These are phyloP conservation scores for Chionoecetes opilio DNA, from an alignment of 1,140 invertebrate species.

Conservation along the genomic window DNA sequence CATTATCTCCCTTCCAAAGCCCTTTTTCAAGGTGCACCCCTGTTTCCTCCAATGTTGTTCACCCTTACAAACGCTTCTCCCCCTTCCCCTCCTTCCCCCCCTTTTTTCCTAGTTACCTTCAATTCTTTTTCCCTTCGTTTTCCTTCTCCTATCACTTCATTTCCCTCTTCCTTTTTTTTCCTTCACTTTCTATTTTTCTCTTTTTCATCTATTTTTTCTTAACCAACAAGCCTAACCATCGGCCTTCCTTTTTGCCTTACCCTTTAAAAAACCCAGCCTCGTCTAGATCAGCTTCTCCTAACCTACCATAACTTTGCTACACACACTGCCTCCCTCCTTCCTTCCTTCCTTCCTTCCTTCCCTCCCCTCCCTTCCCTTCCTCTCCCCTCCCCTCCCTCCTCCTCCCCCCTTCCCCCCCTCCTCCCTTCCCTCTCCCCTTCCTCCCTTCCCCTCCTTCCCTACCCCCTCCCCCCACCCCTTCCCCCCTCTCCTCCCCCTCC, in stretches of 20 bases:
- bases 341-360: not conserved
- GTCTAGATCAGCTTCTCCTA: no score
- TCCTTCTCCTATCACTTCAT: not conserved
- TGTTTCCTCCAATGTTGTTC: no score
- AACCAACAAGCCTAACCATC: no score
- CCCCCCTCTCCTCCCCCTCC: not conserved
- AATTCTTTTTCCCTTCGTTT: not conserved
- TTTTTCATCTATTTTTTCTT: no score
- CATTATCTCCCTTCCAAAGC: no score
- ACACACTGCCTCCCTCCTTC: not conserved
- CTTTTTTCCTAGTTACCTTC: not conserved
- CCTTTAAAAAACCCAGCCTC: no score
- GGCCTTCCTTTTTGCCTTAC: no score
- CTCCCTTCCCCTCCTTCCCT: not conserved
- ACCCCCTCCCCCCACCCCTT: not conserved
- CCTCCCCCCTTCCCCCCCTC: not conserved
- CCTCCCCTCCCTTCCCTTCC: not conserved
- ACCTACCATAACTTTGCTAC: not conserved
- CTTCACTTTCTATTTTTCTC: not conserved
- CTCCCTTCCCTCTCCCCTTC: not conserved
- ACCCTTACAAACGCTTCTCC: no score
- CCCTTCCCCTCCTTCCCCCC: not conserved
- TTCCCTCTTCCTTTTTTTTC: not conserved
- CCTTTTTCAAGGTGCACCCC: no score
- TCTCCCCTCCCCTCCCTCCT: not conserved